Conservation (phyloP, 2,888 invertebrate genomes). For the Plagodis dolabraria region DNA sequence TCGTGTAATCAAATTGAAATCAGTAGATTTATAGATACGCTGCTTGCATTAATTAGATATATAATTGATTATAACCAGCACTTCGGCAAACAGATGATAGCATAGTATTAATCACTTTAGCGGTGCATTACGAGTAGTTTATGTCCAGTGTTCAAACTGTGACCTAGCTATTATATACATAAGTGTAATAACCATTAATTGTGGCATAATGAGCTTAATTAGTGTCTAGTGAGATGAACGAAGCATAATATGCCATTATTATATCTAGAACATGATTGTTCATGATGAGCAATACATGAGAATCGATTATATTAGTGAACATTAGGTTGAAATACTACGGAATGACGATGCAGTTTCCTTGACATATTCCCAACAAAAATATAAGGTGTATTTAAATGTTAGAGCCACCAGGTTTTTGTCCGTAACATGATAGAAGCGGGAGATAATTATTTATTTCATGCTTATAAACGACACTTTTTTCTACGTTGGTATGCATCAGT, state of each 20-base stretch:
- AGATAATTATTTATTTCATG: no score
- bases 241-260: constrained; percentile 4
- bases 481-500: no score
- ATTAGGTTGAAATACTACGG: not conserved
- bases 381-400: no score
- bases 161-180: constrained; percentile 27
- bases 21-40: constrained; percentile 24
- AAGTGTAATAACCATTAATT: constrained; percentile 34
- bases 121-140: constrained; percentile 23
- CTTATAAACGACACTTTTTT: no score
- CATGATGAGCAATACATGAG: not conserved
- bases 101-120: constrained; percentile 28
- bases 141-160: constrained; percentile 29
- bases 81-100: constrained; percentile 23
- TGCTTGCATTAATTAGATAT: constrained; percentile 21
- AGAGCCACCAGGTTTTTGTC: no score
- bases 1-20: constrained; percentile 29
- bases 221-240: constrained; percentile 24
- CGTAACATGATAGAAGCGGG: no score
- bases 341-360: no score
- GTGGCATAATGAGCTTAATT: constrained; percentile 40
- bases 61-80: constrained; percentile 24
- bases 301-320: not conserved
- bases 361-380: no score
- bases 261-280: not conserved